These are phyloP conservation scores for Pomacea canaliculata DNA, from an alignment of 2,888 invertebrate species.

Conservation along the genomic window DNA sequence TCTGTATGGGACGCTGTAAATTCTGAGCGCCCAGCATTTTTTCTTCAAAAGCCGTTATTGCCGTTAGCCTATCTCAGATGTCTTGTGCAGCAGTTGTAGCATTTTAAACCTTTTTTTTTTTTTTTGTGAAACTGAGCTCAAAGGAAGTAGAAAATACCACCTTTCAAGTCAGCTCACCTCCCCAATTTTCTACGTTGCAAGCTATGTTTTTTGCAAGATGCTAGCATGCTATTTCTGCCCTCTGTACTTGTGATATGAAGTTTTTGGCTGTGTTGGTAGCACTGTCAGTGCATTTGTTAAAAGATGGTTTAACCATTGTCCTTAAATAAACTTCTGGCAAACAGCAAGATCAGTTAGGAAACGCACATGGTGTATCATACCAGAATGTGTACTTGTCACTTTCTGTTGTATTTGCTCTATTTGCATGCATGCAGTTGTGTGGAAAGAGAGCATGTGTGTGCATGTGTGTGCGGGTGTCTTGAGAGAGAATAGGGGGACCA, in stretches of 20 bases:
- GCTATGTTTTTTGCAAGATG: constrained; percentile 16
- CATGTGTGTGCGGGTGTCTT: no score
- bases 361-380: no score
- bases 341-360: no score
- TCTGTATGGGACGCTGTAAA: background rate
- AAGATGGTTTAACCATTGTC: background rate
- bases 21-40: constrained; percentile 8
- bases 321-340: no score
- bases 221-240: constrained; percentile 15
- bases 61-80: background rate
- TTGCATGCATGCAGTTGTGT: constrained; percentile 2
- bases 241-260: constrained; percentile 3
- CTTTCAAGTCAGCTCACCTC: no score
- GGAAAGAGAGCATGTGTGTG: background rate
- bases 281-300: background rate
- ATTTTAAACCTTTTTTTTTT: background rate
- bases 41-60: constrained; percentile 5
- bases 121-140: no score
- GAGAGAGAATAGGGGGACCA: background rate
- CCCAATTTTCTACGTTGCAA: constrained; percentile 10
- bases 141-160: no score
- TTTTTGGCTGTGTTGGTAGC: constrained; percentile 1
- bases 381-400: background rate
- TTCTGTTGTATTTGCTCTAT: background rate
- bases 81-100: constrained; percentile 1